A percentile compares a stretch with the other conserved stretches of the same genome.
These are phyloP conservation scores for Caenorhabditis sulstoni DNA, from an alignment of 2,888 invertebrate species.

Conservation along the genomic window DNA sequence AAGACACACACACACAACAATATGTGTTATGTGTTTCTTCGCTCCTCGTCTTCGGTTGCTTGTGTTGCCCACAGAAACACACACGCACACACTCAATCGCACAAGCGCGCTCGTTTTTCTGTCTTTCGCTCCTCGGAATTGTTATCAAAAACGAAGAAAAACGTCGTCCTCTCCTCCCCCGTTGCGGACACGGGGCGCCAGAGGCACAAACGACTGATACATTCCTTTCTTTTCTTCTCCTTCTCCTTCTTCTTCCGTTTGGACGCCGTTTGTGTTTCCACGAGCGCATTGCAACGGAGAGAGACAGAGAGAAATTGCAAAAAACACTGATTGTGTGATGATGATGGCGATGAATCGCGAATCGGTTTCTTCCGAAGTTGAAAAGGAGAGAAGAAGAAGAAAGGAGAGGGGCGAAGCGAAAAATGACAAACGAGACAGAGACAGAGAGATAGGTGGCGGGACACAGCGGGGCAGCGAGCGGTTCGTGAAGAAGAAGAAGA, in stretches of 20 bases:
- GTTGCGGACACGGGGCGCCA: conserved; percentile 13
- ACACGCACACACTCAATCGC: conserved; percentile 15
- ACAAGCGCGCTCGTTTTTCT: too few relatives aligned
- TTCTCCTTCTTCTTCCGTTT: conserved; percentile 16
- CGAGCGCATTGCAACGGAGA: background rate
- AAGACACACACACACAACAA: too few relatives aligned
- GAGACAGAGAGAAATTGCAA: background rate
- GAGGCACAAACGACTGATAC: conserved; percentile 17
- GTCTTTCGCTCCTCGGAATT: conserved; percentile 29
- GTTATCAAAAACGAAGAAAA: conserved; percentile 45
- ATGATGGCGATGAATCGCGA: background rate
- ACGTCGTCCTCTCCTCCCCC: background rate
- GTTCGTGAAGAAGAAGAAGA: too few relatives aligned
- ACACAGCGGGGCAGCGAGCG: too few relatives aligned
- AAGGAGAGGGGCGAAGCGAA: too few relatives aligned
- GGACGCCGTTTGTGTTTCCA: conserved; percentile 9
- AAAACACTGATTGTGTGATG: conserved; percentile 17
- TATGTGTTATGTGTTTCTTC: too few relatives aligned
- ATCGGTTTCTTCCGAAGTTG: conserved; percentile 9
- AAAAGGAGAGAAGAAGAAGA: background rate
- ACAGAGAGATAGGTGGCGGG: too few relatives aligned
- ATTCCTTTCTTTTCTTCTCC: conserved; percentile 10
- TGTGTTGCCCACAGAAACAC: too few relatives aligned
- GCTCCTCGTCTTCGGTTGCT: too few relatives aligned
- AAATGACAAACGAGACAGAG: too few relatives aligned